These are phyloP conservation scores for Teleogryllus oceanicus DNA, from an alignment of 2,888 invertebrate species.

Conservation along the genomic window DNA sequence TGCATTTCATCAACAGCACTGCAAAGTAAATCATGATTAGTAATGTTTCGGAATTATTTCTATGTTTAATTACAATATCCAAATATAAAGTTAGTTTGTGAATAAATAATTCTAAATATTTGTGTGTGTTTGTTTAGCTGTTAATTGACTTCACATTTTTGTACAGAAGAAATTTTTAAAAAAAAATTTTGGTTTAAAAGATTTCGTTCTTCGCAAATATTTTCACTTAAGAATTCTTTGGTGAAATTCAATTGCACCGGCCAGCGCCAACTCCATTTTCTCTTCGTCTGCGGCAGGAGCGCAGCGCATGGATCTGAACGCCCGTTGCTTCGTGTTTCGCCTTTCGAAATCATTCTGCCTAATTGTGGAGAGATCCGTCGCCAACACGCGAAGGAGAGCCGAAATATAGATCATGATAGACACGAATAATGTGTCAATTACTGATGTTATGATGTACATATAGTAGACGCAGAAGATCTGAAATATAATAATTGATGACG, in stretches of 20 bases:
- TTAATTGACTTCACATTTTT: too few species aligned
- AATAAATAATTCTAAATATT: too few species aligned
- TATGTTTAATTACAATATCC: too few species aligned
- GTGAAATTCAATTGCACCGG: not conserved
- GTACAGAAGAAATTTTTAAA: too few species aligned
- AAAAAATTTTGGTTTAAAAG: too few species aligned
- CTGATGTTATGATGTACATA: not conserved
- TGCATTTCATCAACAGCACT: not conserved
- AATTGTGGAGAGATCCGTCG: not conserved
- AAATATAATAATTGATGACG: not conserved
- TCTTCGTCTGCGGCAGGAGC: not conserved
- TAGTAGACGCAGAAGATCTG: not conserved
- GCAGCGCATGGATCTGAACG: not conserved
- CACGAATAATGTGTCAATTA: not conserved
- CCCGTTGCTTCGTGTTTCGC: not conserved
- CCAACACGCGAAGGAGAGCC: not conserved
- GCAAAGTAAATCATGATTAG: not conserved
- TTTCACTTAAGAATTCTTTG: not conserved
- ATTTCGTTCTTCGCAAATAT: too few species aligned
- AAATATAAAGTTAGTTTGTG: too few species aligned
- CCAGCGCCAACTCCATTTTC: not conserved
- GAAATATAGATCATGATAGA: not conserved
- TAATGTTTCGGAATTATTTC: too few species aligned
- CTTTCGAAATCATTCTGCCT: not conserved
- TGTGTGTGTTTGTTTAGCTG: too few species aligned